Evolutionary conservation across 2,113 vertebrate genomes (phyloP), one percentile per base, ranked within the genome.

Genomic region (Cyprinodon tularosa): DNA sequence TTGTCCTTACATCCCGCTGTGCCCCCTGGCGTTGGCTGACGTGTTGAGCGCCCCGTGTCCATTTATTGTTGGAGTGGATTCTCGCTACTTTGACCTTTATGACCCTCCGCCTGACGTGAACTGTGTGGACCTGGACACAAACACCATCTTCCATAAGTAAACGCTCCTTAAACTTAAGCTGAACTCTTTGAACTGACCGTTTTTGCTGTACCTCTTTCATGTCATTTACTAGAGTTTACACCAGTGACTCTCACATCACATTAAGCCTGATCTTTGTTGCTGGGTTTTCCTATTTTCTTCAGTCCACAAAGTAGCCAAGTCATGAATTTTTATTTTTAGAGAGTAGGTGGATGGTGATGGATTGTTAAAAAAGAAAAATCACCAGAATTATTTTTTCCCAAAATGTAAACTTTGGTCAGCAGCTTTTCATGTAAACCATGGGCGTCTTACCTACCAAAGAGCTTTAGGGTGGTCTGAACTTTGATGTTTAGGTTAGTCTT

Each of bases 61-160:
- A 0, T 99, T 99, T 91, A 99, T 99, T 37, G 98, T 99, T 47
- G 98, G 98, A 13, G 96, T 99, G 88, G 98, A 99, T 89, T 99
- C 98, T 3, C 96, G 98, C 88, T 99, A 99, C 86, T 99, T 99
- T 86, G 98, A 99, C 81, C 95, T 99, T 68, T 99, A 98, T 74
- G 97, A 98, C 76, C 98, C 98, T 44, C 98, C 98, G 3, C 95
- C 96, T 0, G 98, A 99, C 38, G 97, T 99, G 84, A 98, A 96
- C 94, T 99, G 98, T 57, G 96, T 99, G 86, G 98, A 99, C 91
- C 94, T 99, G 90, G 98, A 99, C 92, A 99, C 98, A 86, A 99
- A 97, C 93, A 98, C 96, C 78, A 99, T 99, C 91, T 99, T 96
- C 84, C 97, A 99, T 99, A 94, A 98, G 97, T 45, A 39, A 15